phyloP scores from a whole-genome alignment of 2,888 invertebrate genomes.

The Drosophila acutilabella region DNA sequence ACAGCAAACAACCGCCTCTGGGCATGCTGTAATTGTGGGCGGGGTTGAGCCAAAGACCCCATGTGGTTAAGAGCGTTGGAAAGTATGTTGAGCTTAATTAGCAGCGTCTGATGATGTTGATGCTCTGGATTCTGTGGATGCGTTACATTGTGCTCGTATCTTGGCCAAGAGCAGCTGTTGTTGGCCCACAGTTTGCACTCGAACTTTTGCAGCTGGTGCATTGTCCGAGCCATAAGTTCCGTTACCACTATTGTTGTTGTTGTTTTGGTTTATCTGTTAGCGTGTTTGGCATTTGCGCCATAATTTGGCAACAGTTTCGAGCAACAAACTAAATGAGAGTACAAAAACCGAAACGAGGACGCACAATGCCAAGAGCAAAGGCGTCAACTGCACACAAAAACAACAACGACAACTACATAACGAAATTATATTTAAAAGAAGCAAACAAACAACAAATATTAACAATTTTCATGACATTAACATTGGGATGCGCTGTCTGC shows the following conservation, averaged over 20 bases:
- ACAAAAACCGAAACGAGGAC: constrained; percentile 46
- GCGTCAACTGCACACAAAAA: constrained; percentile 22
- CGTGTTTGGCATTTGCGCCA: constrained; percentile 42
- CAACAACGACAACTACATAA: constrained; percentile 8
- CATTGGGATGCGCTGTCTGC: constrained; percentile 53
- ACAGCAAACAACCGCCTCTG: constrained; percentile 22
- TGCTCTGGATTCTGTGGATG: background rate
- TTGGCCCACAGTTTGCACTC: constrained; percentile 26
- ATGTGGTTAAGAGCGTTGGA: constrained; percentile 39
- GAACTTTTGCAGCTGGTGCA: constrained; percentile 9
- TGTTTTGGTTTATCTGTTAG: constrained; percentile 20
- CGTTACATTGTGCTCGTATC: constrained; percentile 22
- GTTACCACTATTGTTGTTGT: constrained; percentile 8
- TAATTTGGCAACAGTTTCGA: constrained; percentile 57
- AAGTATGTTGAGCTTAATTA: constrained; percentile 67
- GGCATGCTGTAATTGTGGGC: constrained; percentile 7
- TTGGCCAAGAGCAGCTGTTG: constrained; percentile 46
- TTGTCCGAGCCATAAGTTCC: constrained; percentile 35
- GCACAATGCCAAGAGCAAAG: constrained; percentile 69
- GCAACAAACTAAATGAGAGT: constrained; percentile 26
- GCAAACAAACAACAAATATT: constrained; percentile 42
- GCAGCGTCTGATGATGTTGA: constrained; percentile 27
- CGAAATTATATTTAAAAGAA: constrained; percentile 44
- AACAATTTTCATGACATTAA: constrained; percentile 76
- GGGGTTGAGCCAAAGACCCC: constrained; percentile 6